A percentile compares a stretch with the other conserved stretches of the same genome.
These are phyloP conservation scores for Suncus etruscus DNA, from an alignment of 2,113 vertebrate species.

Conservation along the genomic window DNA sequence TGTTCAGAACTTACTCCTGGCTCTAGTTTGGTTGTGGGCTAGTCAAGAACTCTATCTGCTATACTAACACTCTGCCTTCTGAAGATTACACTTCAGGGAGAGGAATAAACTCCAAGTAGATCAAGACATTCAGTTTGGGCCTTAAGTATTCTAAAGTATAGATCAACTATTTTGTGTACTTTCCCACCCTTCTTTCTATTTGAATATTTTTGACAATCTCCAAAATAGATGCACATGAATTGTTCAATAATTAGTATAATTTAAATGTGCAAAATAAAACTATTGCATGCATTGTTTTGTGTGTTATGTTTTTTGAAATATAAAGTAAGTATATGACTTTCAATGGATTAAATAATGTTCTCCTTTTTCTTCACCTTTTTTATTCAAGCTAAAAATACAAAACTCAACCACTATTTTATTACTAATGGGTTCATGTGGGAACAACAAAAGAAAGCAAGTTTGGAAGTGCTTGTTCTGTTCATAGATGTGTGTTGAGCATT, in stretches of 20 bases:
- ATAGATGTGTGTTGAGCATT: background rate
- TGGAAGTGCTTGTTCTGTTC: background rate
- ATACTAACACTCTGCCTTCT: no score
- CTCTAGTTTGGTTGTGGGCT: no score
- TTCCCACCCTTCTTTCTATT: no score
- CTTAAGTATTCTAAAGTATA: no score
- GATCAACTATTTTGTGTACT: no score
- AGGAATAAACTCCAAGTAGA: no score
- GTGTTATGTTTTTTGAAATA: slow-evolving; percentile 48
- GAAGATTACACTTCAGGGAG: no score
- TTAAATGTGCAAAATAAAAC: slow-evolving; percentile 12
- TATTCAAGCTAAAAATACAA: background rate
- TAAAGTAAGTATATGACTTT: background rate
- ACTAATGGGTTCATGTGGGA: background rate
- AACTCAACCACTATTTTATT: background rate
- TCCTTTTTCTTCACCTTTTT: slow-evolving; percentile 16
- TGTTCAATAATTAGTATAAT: slow-evolving; percentile 29
- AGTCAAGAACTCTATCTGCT: no score
- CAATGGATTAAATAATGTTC: background rate
- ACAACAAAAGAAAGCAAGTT: background rate
- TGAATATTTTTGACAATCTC: background rate
- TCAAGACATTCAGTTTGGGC: no score
- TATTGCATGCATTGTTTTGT: background rate
- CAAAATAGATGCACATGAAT: background rate
- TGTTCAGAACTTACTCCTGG: no score